Conservation (phyloP, 2,888 invertebrate species). For the Ormyrus thymus region DNA sequence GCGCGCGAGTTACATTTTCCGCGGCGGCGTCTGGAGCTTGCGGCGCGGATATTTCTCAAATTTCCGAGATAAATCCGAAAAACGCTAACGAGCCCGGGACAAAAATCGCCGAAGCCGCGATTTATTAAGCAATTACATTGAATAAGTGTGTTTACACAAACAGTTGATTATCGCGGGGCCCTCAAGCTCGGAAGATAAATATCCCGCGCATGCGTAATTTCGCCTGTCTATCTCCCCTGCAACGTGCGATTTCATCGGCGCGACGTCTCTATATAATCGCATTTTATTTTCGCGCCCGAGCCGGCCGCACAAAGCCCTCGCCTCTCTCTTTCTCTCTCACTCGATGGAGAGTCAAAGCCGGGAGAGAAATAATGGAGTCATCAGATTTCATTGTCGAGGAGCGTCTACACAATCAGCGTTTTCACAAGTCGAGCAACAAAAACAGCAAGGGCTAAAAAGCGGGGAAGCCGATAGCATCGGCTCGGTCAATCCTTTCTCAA, state of each 20-base stretch:
- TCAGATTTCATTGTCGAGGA: conserved; percentile 48
- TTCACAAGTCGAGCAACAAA: conserved; percentile 21
- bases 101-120: conserved; percentile 42
- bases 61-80: conserved; percentile 13
- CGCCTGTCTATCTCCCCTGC: not conserved
- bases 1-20: conserved; percentile 26
- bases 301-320: not conserved
- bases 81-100: not conserved
- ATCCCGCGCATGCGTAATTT: conserved; percentile 34
- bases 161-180: conserved; percentile 39
- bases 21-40: too few relatives aligned
- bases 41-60: conserved; percentile 46
- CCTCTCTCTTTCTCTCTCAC: not conserved
- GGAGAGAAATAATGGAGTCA: conserved; percentile 42
- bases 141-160: conserved; percentile 53
- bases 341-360: conserved; percentile 27
- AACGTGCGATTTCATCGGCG: conserved; percentile 24
- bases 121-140: conserved; percentile 55
- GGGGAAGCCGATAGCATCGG: conserved; percentile 21
- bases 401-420: conserved; percentile 40
- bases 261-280: conserved; percentile 19
- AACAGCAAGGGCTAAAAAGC: conserved; percentile 1
- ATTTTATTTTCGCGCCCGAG: conserved; percentile 17
- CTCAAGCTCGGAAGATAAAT: conserved; percentile 24
- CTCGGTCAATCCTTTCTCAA: conserved; percentile 48